These are phyloP conservation scores for Ataeniobius toweri DNA, from an alignment of 2,797 vertebrate species.

Conservation along the genomic window DNA sequence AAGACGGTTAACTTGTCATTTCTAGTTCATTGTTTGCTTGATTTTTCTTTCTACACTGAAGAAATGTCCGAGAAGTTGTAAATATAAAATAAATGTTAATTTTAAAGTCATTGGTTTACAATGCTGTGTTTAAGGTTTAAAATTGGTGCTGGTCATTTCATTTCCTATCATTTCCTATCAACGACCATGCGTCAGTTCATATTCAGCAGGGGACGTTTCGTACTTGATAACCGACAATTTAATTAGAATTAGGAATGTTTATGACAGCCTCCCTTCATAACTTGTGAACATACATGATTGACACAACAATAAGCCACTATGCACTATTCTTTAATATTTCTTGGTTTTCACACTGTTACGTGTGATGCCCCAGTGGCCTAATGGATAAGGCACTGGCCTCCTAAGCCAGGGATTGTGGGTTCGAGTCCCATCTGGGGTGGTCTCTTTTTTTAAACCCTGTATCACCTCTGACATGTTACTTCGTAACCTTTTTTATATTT, in stretches of 20 bases:
- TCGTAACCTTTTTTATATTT: fast-evolving
- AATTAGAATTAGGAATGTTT: no score
- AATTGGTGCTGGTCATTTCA: no score
- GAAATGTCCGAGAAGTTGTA: background rate
- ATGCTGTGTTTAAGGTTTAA: background rate
- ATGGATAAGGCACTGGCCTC: conserved; percentile 79
- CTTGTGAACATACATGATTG: no score
- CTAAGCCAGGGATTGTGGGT: conserved; percentile 81
- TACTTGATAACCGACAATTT: background rate
- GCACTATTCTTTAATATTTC: no score
- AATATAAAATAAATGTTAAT: conserved; percentile 1
- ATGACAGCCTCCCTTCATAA: background rate
- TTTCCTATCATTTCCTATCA: no score
- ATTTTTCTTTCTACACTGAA: background rate
- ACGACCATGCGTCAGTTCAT: no score
- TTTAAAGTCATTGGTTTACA: background rate
- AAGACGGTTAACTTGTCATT: background rate
- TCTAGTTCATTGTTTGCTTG: background rate
- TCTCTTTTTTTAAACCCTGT: fast-evolving
- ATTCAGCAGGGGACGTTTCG: background rate
- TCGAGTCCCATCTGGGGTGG: conserved; percentile 74
- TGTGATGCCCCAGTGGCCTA: conserved; percentile 58
- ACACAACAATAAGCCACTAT: no score
- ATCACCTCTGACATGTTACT: fast-evolving
- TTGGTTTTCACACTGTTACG: background rate